Evolutionary conservation across 2,113 vertebrate species (phyloP).

Genomic region (Aphyosemion australe): DNA sequence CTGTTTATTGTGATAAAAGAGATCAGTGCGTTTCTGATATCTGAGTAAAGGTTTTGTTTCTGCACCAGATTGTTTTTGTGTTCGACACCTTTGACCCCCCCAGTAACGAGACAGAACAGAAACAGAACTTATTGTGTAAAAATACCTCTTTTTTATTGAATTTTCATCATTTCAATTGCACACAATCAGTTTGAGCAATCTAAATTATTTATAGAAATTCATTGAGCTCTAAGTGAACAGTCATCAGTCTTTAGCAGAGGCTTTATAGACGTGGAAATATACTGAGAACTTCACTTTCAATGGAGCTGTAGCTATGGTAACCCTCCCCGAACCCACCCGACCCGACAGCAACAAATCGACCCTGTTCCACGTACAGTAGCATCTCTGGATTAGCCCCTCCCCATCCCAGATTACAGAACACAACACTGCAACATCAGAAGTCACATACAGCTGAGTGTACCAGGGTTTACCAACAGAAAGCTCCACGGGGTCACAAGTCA

Average conservation of each 20-base stretch:
- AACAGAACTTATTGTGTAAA: slow-evolving; percentile 66
- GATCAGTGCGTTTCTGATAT: too few species aligned
- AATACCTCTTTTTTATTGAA: slow-evolving; percentile 77
- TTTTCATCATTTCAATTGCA: slow-evolving; percentile 75
- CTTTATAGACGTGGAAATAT: slow-evolving; percentile 61
- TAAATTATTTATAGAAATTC: slow-evolving; percentile 74
- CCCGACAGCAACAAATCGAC: slow-evolving; percentile 33
- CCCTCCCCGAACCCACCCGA: slow-evolving; percentile 8
- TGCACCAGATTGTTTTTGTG: too few species aligned
- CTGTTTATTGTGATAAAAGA: too few species aligned
- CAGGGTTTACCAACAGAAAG: slow-evolving; percentile 49
- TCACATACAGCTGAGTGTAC: slow-evolving; percentile 50
- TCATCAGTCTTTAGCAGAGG: slow-evolving; percentile 76
- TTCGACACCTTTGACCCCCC: background rate
- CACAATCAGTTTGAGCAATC: slow-evolving; percentile 75
- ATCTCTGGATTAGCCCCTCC: slow-evolving; percentile 27
- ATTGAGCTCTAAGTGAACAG: slow-evolving; percentile 74
- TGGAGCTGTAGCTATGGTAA: slow-evolving; percentile 23
- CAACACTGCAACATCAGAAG: slow-evolving; percentile 48
- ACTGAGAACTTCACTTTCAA: slow-evolving; percentile 70
- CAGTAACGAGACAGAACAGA: slow-evolving; percentile 14
- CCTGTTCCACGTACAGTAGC: slow-evolving; percentile 54
- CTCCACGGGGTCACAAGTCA: slow-evolving; percentile 41
- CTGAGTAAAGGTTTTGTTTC: too few species aligned
- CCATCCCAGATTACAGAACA: slow-evolving; percentile 28